phyloP scores from a whole-genome alignment of 1,140 invertebrate genomes.

The Apis florea region DNA sequence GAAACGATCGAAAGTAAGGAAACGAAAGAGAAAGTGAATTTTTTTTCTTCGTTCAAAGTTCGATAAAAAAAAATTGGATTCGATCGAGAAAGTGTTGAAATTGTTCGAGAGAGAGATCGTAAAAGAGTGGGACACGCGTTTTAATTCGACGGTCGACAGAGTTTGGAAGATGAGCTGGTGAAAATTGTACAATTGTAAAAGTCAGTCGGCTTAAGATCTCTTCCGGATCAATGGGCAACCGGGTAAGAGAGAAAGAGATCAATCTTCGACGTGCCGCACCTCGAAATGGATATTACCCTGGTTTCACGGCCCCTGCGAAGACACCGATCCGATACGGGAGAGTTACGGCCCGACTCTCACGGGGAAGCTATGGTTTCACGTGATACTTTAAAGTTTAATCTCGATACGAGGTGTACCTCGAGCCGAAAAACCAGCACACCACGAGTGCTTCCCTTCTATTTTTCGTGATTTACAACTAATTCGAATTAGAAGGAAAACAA shows the following conservation, averaged over 20 bases:
- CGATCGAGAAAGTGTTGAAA: no score
- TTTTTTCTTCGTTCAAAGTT: no score
- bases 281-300: constrained; percentile 57
- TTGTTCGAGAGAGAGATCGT: neutral
- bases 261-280: constrained; percentile 54
- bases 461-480: neutral
- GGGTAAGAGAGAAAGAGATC: constrained; percentile 49
- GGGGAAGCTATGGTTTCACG: constrained; percentile 59
- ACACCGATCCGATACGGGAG: constrained; percentile 55
- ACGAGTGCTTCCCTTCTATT: neutral
- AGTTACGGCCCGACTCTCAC: constrained; percentile 45
- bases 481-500: neutral
- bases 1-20: neutral
- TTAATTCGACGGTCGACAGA: no score
- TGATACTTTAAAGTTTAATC: constrained; percentile 67
- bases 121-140: no score
- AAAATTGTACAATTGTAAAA: constrained; percentile 29
- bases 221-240: constrained; percentile 40
- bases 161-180: neutral
- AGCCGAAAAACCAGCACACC: constrained; percentile 22
- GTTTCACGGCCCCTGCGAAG: constrained; percentile 44
- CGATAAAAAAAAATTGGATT: neutral
- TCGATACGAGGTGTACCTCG: constrained; percentile 46
- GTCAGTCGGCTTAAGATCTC: constrained; percentile 24
- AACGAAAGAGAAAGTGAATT: no score